Evolutionary conservation across 2,113 vertebrate species (phyloP), one percentile per base, ranked within the genome.

Genomic region (Lanius ludovicianus): DNA sequence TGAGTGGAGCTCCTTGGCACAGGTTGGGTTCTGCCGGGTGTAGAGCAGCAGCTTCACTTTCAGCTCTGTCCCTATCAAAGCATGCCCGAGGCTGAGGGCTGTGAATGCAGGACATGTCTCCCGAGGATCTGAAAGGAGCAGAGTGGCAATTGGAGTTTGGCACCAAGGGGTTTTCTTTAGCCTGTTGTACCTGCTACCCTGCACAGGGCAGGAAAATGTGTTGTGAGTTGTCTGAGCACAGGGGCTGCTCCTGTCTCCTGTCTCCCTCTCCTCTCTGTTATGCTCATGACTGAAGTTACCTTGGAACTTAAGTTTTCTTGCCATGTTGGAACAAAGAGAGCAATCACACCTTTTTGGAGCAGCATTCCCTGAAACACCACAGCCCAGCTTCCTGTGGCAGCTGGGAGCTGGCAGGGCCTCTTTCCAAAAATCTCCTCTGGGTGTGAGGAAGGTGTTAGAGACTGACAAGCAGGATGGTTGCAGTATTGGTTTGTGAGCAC

Each of bases 11-110:
- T 98, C 70, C 8, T 97, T 96, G 12, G 99, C 99, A 2, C 99
- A 99, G 88, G 85, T 59, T 10, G 55, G 90, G 91, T 99, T 99
- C 91, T 93, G 94, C 33, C 96, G 92, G 2, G 99, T 99, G 96
- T 99, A 99, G 57, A 99, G 98, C 86, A 99, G 97, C 95, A 99
- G 81, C 4, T 98, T 98, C 47, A 99, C 99, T 0, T 98, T 97
- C 68, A 99, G 98, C 9, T 89, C 96, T 5, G 99, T 99, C 17
- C 99, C 99, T 28, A 98, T 85, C 56, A 99, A 95, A 18, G 98
- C 98, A 11, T 98, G 98, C 13, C 98, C 90, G 2, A 99, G 81
- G 93, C 98, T 28, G 15, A 99, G 98, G 90, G 95, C 98, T 4
- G 99, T 99, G 96, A 99, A 99, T 19, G 97, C 92, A 55, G 98